Evolutionary conservation across 2,888 invertebrate genomes (phyloP).

Genomic region (Lasioglossum marginatum): DNA sequence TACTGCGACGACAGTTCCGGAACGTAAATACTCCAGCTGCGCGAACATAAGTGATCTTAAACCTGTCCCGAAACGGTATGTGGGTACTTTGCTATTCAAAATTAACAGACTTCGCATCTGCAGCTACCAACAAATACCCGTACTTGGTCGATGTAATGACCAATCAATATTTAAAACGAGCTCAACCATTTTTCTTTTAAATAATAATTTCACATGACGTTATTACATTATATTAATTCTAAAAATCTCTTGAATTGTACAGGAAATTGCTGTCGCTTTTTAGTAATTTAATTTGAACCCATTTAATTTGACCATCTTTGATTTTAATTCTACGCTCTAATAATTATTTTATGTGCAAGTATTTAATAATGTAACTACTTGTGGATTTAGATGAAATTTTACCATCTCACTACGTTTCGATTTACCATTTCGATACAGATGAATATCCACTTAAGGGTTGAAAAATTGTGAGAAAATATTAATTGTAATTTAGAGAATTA

Average conservation of each 20-base stretch:
- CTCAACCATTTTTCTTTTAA: neutral
- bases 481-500: no score
- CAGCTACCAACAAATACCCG: neutral
- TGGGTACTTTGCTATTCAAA: neutral
- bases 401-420: neutral
- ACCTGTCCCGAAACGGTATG: neutral
- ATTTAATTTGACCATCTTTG: no score
- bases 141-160: no score
- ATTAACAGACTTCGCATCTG: neutral
- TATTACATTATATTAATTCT: no score
- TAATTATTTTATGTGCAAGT: neutral
- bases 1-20: constrained; percentile 5
- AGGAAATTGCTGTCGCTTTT: neutral
- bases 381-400: neutral
- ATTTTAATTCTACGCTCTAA: no score
- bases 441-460: no score
- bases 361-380: neutral
- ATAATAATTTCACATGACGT: no score
- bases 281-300: neutral
- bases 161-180: no score
- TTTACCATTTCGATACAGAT: no score
- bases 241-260: no score
- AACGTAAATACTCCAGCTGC: neutral
- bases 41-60: neutral
- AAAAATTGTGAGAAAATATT: no score